Conservation (phyloP, 2,797 vertebrate genomes). For the Trachops cirrhosus region DNA sequence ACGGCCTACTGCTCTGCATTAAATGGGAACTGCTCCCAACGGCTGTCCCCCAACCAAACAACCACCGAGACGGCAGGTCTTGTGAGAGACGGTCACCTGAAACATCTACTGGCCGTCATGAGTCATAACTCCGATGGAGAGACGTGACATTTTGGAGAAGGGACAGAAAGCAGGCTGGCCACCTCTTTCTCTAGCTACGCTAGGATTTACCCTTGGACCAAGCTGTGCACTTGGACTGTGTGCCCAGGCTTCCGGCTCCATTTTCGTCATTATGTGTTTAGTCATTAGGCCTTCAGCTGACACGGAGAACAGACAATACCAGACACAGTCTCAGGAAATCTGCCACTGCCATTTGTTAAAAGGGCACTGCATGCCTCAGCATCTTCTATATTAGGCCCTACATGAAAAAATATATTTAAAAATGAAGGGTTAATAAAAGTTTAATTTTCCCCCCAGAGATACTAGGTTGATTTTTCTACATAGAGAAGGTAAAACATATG, state of each 20-base stretch:
- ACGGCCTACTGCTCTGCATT: neutral
- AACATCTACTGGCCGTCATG: neutral
- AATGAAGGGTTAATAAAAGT: neutral
- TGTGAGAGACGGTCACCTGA: neutral
- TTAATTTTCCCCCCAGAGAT: neutral
- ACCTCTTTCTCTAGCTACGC: neutral
- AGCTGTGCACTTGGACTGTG: neutral
- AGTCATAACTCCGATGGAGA: neutral
- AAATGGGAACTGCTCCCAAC: neutral
- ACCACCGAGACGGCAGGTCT: no score
- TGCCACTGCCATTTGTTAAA: neutral
- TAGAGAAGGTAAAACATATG: neutral
- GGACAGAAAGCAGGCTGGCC: neutral
- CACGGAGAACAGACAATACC: neutral
- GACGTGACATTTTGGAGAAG: neutral
- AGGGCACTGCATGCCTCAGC: neutral
- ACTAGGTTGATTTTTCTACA: neutral
- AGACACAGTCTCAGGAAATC: neutral
- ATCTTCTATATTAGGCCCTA: neutral
- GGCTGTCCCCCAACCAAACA: neutral
- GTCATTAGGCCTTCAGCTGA: neutral
- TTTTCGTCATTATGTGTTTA: neutral
- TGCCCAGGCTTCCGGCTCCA: neutral
- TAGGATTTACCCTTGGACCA: neutral
- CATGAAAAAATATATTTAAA: neutral